These are phyloP conservation scores for Gobionotothen gibberifrons DNA, from an alignment of 2,797 vertebrate species.

Conservation along the genomic window DNA sequence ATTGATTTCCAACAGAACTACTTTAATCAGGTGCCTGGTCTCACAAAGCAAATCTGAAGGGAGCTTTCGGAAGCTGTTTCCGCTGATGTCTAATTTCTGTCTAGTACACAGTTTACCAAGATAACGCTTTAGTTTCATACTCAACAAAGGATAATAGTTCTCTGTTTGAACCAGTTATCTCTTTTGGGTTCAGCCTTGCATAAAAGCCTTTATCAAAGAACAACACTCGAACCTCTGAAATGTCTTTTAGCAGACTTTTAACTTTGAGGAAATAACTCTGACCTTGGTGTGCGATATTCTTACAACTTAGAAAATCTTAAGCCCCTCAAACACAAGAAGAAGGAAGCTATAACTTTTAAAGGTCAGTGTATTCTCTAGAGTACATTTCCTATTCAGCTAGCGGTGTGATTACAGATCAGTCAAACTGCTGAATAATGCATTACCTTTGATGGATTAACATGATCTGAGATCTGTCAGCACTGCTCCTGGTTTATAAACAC, in stretches of 20 bases:
- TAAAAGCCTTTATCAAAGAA: neutral
- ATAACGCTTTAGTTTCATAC: conserved; percentile 26
- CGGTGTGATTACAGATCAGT: conserved; percentile 49
- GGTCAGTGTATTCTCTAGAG: conserved; percentile 51
- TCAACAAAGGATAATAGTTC: conserved; percentile 1
- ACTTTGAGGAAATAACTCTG: conserved; percentile 5
- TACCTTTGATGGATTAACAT: conserved; percentile 44
- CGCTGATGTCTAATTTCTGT: conserved; percentile 11
- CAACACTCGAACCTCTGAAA: neutral
- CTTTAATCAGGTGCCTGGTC: neutral
- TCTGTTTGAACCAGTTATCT: conserved; percentile 7
- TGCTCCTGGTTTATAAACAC: conserved; percentile 14
- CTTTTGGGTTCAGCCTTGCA: neutral
- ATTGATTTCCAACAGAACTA: neutral
- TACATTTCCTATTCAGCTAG: conserved; percentile 37
- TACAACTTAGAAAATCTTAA: conserved; percentile 2
- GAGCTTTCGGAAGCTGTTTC: conserved; percentile 17
- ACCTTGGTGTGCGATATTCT: conserved; percentile 19
- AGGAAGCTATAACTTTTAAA: conserved; percentile 23
- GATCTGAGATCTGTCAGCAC: conserved; percentile 46
- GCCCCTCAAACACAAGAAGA: too few relatives aligned
- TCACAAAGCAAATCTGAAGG: conserved; percentile 32
- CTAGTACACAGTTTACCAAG: conserved; percentile 36
- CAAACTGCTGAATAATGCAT: conserved; percentile 69
- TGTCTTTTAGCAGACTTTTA: neutral